These are phyloP conservation scores for Teleiodes luculella DNA, from an alignment of 2,888 invertebrate species.

Conservation along the genomic window DNA sequence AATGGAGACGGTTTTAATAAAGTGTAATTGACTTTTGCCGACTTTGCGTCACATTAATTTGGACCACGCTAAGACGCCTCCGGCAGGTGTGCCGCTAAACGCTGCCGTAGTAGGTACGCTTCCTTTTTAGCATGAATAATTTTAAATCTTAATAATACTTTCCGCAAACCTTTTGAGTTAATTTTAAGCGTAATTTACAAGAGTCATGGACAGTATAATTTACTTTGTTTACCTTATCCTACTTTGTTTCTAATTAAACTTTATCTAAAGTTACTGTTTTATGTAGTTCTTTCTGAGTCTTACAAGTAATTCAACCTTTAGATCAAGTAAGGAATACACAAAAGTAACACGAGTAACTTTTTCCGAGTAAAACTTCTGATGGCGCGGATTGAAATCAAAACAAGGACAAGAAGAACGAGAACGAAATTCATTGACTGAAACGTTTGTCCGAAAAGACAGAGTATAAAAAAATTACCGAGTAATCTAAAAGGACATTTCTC, in stretches of 20 bases:
- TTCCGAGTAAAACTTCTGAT: conserved; percentile 16
- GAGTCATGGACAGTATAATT: no score
- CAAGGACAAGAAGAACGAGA: no score
- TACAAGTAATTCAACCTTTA: no score
- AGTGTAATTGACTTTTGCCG: conserved; percentile 79
- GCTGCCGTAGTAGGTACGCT: conserved; percentile 58
- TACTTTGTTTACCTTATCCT: no score
- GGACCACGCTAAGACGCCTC: conserved; percentile 74
- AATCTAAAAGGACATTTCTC: conserved; percentile 4
- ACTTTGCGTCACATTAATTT: conserved; percentile 77
- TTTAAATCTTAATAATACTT: conserved; percentile 63
- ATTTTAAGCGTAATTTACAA: not conserved
- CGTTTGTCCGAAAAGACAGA: not conserved
- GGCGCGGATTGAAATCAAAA: not conserved
- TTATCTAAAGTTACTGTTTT: no score
- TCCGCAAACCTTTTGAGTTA: not conserved
- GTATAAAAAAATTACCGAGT: not conserved
- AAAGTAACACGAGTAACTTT: no score
- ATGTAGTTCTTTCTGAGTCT: no score
- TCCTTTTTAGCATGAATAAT: conserved; percentile 68
- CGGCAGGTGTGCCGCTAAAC: conserved; percentile 74
- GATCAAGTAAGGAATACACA: no score
- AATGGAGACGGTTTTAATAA: conserved; percentile 79
- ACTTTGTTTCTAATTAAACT: no score
- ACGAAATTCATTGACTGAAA: conserved; percentile 1